Evolutionary conservation across 1,140 invertebrate genomes (phyloP).

Genomic region (Drosophila santomea): DNA sequence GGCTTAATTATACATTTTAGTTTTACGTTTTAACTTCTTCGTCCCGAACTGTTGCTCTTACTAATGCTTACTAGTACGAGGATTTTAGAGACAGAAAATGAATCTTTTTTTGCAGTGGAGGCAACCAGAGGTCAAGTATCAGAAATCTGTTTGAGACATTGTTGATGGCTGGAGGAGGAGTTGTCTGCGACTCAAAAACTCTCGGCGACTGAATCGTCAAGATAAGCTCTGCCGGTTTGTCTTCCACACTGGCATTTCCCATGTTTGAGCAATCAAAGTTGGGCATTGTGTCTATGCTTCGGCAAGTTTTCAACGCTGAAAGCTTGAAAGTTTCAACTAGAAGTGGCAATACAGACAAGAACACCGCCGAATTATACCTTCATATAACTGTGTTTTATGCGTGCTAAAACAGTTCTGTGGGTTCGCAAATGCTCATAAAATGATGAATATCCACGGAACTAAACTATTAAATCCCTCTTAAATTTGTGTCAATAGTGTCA

Average conservation of each 20-base stretch:
- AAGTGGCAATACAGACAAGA: constrained; percentile 28
- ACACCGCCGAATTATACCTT: constrained; percentile 6
- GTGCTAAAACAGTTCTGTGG: background rate
- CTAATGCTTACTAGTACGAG: no score
- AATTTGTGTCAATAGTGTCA: background rate
- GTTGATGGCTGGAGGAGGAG: constrained; percentile 48
- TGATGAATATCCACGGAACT: background rate
- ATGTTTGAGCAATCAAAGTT: constrained; percentile 66
- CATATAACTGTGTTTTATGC: background rate
- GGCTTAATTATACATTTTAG: background rate
- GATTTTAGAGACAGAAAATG: no score
- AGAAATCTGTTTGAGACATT: constrained; percentile 67
- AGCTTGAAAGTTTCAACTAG: background rate
- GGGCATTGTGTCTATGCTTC: constrained; percentile 34
- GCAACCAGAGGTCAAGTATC: constrained; percentile 46
- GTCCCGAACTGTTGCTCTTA: no score
- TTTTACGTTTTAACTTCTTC: no score
- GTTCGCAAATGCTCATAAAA: background rate
- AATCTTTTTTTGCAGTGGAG: constrained; percentile 3
- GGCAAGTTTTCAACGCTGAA: constrained; percentile 12
- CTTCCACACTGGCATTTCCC: constrained; percentile 7
- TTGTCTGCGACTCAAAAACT: constrained; percentile 46
- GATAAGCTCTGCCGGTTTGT: constrained; percentile 42
- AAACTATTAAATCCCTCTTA: background rate
- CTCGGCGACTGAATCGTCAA: constrained; percentile 56